A percentile compares a stretch with the other conserved stretches of the same genome.
phyloP scores from a whole-genome alignment of 2,113 vertebrate species.

The Eptesicus fuscus region DNA sequence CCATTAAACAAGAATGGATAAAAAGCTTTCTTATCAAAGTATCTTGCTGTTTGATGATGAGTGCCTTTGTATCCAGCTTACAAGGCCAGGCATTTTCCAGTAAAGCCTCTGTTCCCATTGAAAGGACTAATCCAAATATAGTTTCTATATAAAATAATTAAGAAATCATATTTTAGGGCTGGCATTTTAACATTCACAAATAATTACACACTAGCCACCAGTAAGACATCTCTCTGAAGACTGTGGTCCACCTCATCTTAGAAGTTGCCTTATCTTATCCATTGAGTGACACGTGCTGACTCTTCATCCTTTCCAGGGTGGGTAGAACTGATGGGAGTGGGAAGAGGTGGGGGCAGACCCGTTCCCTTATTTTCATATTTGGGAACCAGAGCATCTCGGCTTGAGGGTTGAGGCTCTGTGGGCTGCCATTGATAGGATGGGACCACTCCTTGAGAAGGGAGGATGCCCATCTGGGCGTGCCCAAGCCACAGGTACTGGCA shows the following conservation, averaged over 20 bases:
- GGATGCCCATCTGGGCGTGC: background rate
- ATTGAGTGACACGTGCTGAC: background rate
- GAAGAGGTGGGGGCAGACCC: background rate
- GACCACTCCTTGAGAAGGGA: background rate
- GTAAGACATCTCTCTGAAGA: background rate
- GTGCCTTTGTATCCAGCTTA: background rate
- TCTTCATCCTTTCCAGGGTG: background rate
- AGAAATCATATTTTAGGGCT: background rate
- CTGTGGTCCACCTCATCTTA: background rate
- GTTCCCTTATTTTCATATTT: background rate
- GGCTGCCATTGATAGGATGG: background rate
- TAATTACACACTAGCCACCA: background rate
- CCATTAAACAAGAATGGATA: background rate
- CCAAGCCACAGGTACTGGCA: too few species aligned
- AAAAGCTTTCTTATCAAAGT: conserved; percentile 39
- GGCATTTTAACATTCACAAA: background rate
- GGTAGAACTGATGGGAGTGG: background rate
- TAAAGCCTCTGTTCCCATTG: background rate
- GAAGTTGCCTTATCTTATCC: background rate
- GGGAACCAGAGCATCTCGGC: background rate
- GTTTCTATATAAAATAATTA: conserved; percentile 2
- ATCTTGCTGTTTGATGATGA: background rate
- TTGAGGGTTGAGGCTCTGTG: background rate
- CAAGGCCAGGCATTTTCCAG: background rate
- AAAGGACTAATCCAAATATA: background rate